Base-by-base conservation (phyloP, 2,888 invertebrate genomes). In the Drosophila mimetica region DNA sequence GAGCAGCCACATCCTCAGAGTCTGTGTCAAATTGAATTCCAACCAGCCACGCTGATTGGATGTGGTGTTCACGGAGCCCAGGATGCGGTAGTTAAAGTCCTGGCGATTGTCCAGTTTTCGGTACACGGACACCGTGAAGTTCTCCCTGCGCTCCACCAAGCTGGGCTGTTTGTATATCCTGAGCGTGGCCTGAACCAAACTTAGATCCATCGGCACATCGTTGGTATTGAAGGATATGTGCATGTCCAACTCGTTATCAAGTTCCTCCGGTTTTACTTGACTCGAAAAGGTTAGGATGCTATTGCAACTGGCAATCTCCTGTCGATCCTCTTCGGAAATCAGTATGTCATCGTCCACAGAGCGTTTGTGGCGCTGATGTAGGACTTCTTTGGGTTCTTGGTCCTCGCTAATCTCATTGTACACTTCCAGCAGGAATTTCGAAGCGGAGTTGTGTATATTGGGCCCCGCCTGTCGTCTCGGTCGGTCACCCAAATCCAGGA, bases 281-380 rank as follows among this genome's bases (percentile, higher is more conserved):
- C 96, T 96, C 77, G 96, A 95, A 92, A 98, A 98, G 83, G 97
- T 97, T 94, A 98, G 96, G 86, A 98, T 97, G 86, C 97, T 95
- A 93, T 98, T 98, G 90, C 97, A 97, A 88, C 96, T 95, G 86
- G 96, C 96, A 78, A 98, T 96, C 69, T 96, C 96, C 78, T 94
- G 94, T 79, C 96, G 94, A 92, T 97, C 97, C 79, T 95, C 94
- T 14, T 94, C 94, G 83, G 95, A 96, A 59, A 97, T 93, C 76
- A 95, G 76, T 52, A 88, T 90, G 14, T 88, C 83, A 30, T 90
- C 89, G 1, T 74, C 64, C 1, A 79, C 13, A 0, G 85, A 74
- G 18, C 90, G 81, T 44, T 74, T 90, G 48, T 79, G 75, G 0
- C 89, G 77, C 55, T 78, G 79, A 48, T 87, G 88, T 20, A 87